Evolutionary conservation across 2,113 vertebrate genomes (phyloP).

Genomic region (Cnemophilus loriae): DNA sequence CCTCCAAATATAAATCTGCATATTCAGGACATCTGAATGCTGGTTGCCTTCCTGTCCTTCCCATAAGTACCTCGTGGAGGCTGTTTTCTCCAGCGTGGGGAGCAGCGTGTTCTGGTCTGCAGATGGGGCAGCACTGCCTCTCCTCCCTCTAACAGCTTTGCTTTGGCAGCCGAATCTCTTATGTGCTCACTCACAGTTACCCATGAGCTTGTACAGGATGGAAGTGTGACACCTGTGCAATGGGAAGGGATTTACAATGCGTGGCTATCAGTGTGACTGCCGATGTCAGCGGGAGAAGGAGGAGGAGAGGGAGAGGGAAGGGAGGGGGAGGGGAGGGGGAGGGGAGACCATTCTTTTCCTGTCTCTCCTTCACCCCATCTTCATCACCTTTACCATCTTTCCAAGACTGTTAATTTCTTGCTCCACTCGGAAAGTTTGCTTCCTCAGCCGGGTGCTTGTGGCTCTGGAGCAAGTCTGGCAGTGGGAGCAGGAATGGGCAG

Average conservation of each 20-base stretch:
- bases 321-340: not conserved
- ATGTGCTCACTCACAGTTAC: not conserved
- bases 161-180: not conserved
- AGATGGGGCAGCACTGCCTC: not conserved
- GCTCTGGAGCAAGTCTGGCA: not conserved
- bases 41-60: not conserved
- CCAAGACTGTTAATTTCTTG: not conserved
- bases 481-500: not conserved
- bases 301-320: not conserved
- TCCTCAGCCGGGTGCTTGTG: not conserved
- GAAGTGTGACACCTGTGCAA: not conserved
- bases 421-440: not conserved
- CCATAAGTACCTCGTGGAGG: not conserved
- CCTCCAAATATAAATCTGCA: conserved; percentile 15
- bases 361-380: not conserved
- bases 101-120: fast-evolving
- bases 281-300: not conserved
- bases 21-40: not conserved
- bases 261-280: not conserved
- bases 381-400: not conserved
- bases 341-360: not conserved
- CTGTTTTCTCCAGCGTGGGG: not conserved
- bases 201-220: not conserved
- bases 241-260: not conserved
- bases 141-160: not conserved